Evolutionary conservation across 2,113 vertebrate genomes (phyloP), one percentile per base, ranked within the genome.

Genomic region (Dipodomys merriami): DNA sequence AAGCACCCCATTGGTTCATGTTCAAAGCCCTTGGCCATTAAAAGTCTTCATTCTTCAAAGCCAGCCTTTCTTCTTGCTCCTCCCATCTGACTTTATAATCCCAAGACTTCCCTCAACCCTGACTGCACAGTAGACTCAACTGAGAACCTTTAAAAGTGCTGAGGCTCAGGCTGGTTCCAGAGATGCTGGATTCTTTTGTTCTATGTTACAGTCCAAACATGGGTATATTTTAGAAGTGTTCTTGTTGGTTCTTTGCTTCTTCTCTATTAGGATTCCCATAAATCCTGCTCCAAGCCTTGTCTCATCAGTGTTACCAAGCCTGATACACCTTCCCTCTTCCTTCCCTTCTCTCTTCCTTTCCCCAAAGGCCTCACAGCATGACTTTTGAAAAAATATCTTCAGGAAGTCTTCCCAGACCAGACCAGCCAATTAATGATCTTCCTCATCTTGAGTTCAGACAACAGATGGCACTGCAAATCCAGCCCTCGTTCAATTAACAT

Each of bases 11-110:
- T 35, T 85, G 67, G 27, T 83, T 78, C 35, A 39, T 62, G 23
- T 86, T 12, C 57, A 68, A 86, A 88, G n/a, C 18, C 35, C 13
- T 72, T 35, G 8, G 25, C 16, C 19, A 76, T 71, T 19, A 62
- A 81, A 25, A 78, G 27, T 62, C 68, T 89, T 78, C 35, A 35
- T 86, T 90, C 83, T 86, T 82, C 30, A 83, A 82, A 84, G 9
- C 7, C 46, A 80, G 68, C 9, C 57, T 77, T 91, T 84, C 57
- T 83, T 85, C 35, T 65, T 5, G 80, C 15, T 6, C 19, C 6
- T 65, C 22, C 35, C 53, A 5, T 30, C 33, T 2, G 9, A 85
- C 49, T 30, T 27, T 49, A 49, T 49, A 53, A 20, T 33, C 19
- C 60, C 12, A 19, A 84, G 44, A 74, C 68, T 68, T 11, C 46